Percentiles rank a stretch among this genome's conserved stretches.
Evolutionary conservation across 2,797 vertebrate species (phyloP).

Genomic region (Dryobates pubescens): DNA sequence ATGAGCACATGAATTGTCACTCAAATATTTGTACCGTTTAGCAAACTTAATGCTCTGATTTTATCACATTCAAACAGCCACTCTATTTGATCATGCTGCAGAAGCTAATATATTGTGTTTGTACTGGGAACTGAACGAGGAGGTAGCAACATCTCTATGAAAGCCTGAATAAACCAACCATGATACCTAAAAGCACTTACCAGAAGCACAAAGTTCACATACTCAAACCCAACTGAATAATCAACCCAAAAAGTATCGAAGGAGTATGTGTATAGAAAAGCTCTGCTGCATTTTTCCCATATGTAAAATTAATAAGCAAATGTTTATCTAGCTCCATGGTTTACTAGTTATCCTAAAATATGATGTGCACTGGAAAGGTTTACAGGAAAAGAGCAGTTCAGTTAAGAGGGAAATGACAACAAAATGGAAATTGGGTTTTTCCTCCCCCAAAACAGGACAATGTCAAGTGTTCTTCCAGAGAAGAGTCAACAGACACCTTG

Average conservation of each 20-base stretch:
- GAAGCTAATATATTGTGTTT: conserved; percentile 12
- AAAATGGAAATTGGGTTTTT: background rate
- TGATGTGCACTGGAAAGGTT: background rate
- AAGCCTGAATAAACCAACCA: background rate
- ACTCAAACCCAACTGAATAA: background rate
- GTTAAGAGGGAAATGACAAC: background rate
- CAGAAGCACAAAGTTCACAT: background rate
- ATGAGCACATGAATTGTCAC: conserved; percentile 32
- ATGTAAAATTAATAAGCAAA: background rate
- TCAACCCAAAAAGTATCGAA: background rate
- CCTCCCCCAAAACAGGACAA: background rate
- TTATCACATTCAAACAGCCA: conserved; percentile 36
- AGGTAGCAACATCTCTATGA: background rate
- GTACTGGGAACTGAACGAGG: conserved; percentile 1
- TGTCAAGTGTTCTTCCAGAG: background rate
- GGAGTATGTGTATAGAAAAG: background rate
- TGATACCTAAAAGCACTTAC: background rate
- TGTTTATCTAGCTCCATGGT: background rate
- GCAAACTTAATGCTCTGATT: conserved; percentile 39
- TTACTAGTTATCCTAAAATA: background rate
- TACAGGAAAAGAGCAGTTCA: background rate
- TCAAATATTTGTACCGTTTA: conserved; percentile 46
- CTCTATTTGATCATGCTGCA: conserved; percentile 35
- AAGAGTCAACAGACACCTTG: background rate
- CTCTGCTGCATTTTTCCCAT: background rate